Conservation (phyloP, 2,113 vertebrate species). For the Machaerirhynchus nigripectus region DNA sequence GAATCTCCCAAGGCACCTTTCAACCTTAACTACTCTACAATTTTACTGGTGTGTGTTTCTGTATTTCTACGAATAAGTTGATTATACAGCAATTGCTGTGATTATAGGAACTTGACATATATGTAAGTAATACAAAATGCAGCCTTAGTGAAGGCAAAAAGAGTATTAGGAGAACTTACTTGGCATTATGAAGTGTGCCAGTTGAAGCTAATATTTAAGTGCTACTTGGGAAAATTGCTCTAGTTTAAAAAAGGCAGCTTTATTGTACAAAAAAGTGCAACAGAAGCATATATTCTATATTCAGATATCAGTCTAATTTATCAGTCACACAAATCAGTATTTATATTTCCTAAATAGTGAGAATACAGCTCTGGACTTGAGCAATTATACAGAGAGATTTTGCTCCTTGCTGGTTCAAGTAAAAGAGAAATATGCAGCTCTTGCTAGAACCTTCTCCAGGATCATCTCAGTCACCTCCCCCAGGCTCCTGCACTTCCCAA, state of each 20-base stretch:
- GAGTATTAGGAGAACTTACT: background rate
- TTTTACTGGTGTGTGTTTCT: background rate
- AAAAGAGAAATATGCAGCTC: background rate
- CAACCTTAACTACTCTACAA: background rate
- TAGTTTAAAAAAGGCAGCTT: background rate
- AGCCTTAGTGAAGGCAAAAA: background rate
- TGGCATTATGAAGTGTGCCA: background rate
- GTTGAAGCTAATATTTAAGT: background rate
- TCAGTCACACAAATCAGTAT: constrained; percentile 8
- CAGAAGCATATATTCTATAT: background rate
- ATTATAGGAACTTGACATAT: background rate
- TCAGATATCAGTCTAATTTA: background rate
- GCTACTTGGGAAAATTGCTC: background rate
- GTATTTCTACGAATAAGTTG: background rate
- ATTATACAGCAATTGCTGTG: background rate
- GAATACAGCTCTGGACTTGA: constrained; percentile 25
- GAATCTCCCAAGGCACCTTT: background rate
- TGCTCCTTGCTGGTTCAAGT: constrained; percentile 41
- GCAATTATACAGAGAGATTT: constrained; percentile 31
- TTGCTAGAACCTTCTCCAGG: background rate
- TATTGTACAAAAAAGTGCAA: background rate
- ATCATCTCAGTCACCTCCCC: background rate
- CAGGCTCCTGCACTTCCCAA: background rate
- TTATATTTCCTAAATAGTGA: constrained; percentile 46
- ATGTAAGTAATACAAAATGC: background rate